Evolutionary conservation across 1,140 invertebrate species (phyloP).

Genomic region (Pinna nobilis): DNA sequence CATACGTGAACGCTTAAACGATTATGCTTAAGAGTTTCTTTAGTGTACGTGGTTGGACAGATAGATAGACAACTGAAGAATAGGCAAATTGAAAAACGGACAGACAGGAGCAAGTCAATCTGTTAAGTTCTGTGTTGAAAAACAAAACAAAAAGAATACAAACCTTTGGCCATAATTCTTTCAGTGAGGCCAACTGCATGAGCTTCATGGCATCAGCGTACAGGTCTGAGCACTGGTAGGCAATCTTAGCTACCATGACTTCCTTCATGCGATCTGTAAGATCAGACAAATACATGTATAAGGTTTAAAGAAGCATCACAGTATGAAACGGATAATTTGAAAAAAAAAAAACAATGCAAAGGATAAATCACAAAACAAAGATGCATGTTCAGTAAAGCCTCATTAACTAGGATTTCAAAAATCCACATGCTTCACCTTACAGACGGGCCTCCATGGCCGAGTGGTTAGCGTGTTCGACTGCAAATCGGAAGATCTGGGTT

Average conservation of each 20-base stretch:
- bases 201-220: constrained; percentile 93
- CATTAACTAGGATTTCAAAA: too few relatives aligned
- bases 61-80: too few relatives aligned
- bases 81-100: too few relatives aligned
- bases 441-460: too few relatives aligned
- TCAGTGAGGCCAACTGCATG: constrained; percentile 90
- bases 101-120: too few relatives aligned
- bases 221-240: constrained; percentile 93
- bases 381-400: not conserved
- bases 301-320: not conserved
- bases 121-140: too few relatives aligned
- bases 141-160: not conserved
- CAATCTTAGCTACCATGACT: constrained; percentile 91
- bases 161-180: constrained; percentile 90
- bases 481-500: too few relatives aligned
- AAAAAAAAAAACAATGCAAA: not conserved
- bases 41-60: too few relatives aligned
- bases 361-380: not conserved
- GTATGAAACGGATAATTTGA: not conserved
- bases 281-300: not conserved
- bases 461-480: too few relatives aligned
- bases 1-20: not conserved
- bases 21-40: too few relatives aligned
- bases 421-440: too few relatives aligned
- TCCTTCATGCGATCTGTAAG: constrained; percentile 94